phyloP scores from a whole-genome alignment of 2,113 vertebrate species.

The Scophthalmus maximus region DNA sequence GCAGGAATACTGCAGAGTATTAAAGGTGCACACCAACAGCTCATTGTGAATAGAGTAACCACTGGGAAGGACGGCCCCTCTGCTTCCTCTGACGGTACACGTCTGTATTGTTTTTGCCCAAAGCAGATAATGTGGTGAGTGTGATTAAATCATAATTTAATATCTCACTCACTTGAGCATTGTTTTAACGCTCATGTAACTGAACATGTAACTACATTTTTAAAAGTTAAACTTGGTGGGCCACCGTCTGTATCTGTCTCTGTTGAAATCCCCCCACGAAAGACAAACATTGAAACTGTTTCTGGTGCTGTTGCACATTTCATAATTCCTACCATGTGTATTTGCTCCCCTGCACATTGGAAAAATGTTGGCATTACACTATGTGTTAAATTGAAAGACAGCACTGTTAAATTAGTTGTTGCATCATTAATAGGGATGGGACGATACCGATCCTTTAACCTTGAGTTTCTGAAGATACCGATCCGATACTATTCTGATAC shows the following conservation, averaged over 20 bases:
- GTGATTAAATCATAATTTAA: slow-evolving; percentile 5
- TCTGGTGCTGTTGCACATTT: too few relatives aligned
- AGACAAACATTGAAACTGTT: neutral
- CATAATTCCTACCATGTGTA: neutral
- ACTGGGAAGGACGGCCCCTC: slow-evolving; percentile 17
- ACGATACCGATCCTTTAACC: too few relatives aligned
- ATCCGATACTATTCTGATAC: too few relatives aligned
- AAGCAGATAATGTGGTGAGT: slow-evolving; percentile 16
- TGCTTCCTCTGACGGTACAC: slow-evolving; percentile 46
- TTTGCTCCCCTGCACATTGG: too few relatives aligned
- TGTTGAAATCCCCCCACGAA: too few relatives aligned
- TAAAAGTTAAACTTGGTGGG: too few relatives aligned
- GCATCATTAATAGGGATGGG: neutral
- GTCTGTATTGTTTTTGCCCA: slow-evolving; percentile 15
- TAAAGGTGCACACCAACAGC: slow-evolving; percentile 34
- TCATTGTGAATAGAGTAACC: slow-evolving; percentile 14
- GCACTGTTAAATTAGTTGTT: neutral
- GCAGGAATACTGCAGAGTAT: slow-evolving; percentile 36
- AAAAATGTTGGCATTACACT: too few relatives aligned
- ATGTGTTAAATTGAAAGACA: neutral
- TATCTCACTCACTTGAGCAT: slow-evolving; percentile 1
- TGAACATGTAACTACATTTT: too few relatives aligned
- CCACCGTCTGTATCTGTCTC: too few relatives aligned
- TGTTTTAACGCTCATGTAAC: too few relatives aligned
- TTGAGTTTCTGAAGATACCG: too few relatives aligned